Evolutionary conservation across 2,797 vertebrate species (phyloP).

Genomic region (Lateolabrax maculatus): DNA sequence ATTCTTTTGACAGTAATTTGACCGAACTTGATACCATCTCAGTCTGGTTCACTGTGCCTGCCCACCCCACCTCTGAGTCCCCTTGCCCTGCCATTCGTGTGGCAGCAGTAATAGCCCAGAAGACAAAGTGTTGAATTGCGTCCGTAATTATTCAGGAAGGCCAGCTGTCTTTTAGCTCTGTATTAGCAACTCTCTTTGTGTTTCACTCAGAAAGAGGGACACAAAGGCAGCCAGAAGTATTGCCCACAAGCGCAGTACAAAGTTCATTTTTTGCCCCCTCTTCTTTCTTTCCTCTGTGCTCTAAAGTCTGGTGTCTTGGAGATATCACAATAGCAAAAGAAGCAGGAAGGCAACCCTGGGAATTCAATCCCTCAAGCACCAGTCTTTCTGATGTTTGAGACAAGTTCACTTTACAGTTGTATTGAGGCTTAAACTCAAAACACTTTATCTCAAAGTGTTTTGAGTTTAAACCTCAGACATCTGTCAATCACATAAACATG

Average conservation of each 20-base stretch:
- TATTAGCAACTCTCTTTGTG: slow-evolving; percentile 78
- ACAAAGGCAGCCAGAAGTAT: slow-evolving; percentile 57
- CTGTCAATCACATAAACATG: too few species aligned
- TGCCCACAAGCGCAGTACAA: slow-evolving; percentile 52
- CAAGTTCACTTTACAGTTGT: slow-evolving; percentile 20
- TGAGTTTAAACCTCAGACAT: too few species aligned
- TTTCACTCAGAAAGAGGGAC: slow-evolving; percentile 41
- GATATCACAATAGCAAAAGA: slow-evolving; percentile 59
- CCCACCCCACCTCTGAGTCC: slow-evolving; percentile 28
- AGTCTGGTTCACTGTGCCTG: too few species aligned
- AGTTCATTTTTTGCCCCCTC: slow-evolving; percentile 8
- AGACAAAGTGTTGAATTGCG: slow-evolving; percentile 71
- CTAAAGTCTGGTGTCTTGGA: slow-evolving; percentile 66
- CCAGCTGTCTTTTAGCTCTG: slow-evolving; percentile 74
- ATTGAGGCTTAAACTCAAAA: slow-evolving; percentile 16
- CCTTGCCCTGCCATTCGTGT: slow-evolving; percentile 48
- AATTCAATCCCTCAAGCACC: slow-evolving; percentile 65
- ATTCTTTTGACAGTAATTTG: slow-evolving; percentile 67
- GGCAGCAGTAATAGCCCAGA: slow-evolving; percentile 55
- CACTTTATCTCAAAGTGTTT: too few species aligned
- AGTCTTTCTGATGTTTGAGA: slow-evolving; percentile 33
- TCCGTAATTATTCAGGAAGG: slow-evolving; percentile 80
- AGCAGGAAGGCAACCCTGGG: slow-evolving; percentile 53
- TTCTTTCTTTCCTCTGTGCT: slow-evolving; percentile 29
- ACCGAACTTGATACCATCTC: slow-evolving; percentile 47